Conservation (phyloP, 2,888 invertebrate species). For the Xestobium rufovillosum region DNA sequence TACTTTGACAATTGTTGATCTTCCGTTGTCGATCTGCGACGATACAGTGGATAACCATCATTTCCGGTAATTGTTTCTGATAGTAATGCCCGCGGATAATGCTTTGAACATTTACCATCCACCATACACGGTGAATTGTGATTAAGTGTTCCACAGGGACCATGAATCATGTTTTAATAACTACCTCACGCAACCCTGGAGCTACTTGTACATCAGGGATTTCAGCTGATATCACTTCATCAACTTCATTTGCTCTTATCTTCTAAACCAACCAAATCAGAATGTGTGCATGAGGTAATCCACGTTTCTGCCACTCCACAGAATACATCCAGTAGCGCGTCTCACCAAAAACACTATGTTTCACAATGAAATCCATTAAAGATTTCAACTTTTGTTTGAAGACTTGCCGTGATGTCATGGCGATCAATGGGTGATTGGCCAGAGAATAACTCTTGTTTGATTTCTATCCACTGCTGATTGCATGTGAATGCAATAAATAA, state of each 20-base stretch:
- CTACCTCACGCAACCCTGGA: conserved; percentile 14
- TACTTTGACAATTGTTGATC: no score
- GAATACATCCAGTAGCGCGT: conserved; percentile 30
- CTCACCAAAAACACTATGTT: conserved; percentile 25
- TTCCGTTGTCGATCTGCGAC: no score
- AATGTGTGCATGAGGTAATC: conserved; percentile 31
- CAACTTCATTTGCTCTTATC: conserved; percentile 16
- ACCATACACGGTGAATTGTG: conserved; percentile 36
- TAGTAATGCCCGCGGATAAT: conserved; percentile 23
- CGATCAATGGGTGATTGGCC: conserved; percentile 18
- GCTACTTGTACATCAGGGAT: conserved; percentile 9
- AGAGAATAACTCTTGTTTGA: background rate
- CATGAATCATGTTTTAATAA: conserved; percentile 36
- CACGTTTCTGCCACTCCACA: conserved; percentile 30
- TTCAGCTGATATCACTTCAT: conserved; percentile 19
- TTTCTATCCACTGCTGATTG: conserved; percentile 8
- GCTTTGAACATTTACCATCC: conserved; percentile 33
- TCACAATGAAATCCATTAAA: conserved; percentile 23
- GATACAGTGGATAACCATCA: conserved; percentile 33
- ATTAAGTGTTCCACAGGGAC: conserved; percentile 38
- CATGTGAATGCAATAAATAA: conserved; percentile 27
- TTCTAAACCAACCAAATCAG: conserved; percentile 25
- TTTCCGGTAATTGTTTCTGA: conserved; percentile 30
- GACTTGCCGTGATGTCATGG: conserved; percentile 27
- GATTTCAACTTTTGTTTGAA: conserved; percentile 26